Evolutionary conservation across 2,888 invertebrate species (phyloP).

Genomic region (Agrypnus murinus): DNA sequence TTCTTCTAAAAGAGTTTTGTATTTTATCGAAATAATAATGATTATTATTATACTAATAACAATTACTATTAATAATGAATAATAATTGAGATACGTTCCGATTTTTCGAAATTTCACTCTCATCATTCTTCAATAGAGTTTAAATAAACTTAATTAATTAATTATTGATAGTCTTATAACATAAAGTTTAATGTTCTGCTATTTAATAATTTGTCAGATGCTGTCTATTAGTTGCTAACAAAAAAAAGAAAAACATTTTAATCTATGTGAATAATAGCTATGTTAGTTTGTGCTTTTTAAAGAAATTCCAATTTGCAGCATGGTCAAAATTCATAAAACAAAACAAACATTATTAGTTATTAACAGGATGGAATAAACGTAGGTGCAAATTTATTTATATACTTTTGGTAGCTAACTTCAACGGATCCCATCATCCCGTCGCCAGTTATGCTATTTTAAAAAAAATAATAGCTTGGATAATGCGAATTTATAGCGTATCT

Average conservation of each 20-base stretch:
- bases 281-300: conserved; percentile 33
- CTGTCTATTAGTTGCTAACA: conserved; percentile 33
- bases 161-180: neutral
- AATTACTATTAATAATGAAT: too few relatives aligned
- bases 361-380: too few relatives aligned
- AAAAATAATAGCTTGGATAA: too few relatives aligned
- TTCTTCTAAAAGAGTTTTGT: conserved; percentile 13
- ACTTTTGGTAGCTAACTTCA: too few relatives aligned
- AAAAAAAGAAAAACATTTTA: conserved; percentile 17
- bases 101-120: conserved; percentile 1
- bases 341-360: too few relatives aligned
- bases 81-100: conserved; percentile 15
- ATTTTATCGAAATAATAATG: conserved; percentile 14
- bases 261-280: conserved; percentile 25
- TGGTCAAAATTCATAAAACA: too few relatives aligned
- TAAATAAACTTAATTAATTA: neutral
- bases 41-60: too few relatives aligned
- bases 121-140: conserved; percentile 9
- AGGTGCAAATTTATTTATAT: too few relatives aligned
- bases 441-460: too few relatives aligned
- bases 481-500: too few relatives aligned
- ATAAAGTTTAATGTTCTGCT: conserved; percentile 26
- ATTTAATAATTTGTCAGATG: conserved; percentile 31
- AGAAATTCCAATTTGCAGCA: neutral
- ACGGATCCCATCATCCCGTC: too few relatives aligned